Evolutionary conservation across 2,113 vertebrate species (phyloP).

Genomic region (Felis catus): DNA sequence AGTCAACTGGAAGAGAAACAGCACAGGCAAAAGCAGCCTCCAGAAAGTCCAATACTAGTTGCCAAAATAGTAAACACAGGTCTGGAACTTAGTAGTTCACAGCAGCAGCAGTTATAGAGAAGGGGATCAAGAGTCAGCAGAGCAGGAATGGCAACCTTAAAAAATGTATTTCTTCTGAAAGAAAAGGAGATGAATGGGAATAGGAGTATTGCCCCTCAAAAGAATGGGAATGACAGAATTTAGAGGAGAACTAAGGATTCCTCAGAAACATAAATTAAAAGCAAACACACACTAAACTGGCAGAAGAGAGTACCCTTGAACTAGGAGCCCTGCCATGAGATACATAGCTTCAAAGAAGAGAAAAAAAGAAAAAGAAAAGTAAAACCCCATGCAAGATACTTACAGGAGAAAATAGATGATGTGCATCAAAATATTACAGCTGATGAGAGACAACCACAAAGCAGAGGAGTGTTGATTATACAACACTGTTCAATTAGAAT

Average conservation of each 20-base stretch:
- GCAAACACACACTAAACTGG: background rate
- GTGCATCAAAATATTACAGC: background rate
- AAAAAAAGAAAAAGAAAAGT: background rate
- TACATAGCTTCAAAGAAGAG: background rate
- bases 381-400: background rate
- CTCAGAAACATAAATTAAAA: background rate
- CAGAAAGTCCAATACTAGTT: background rate
- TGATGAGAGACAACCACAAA: background rate
- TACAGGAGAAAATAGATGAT: background rate
- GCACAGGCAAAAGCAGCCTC: too few species aligned
- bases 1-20: background rate
- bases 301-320: background rate
- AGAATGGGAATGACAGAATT: background rate
- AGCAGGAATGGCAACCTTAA: background rate
- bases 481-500: background rate
- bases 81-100: background rate
- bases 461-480: background rate
- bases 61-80: background rate
- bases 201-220: background rate
- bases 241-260: background rate
- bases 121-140: background rate
- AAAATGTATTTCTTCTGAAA: background rate
- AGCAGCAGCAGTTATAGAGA: background rate
- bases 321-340: background rate
- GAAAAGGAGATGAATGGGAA: background rate